Evolutionary conservation across 2,797 vertebrate species (phyloP).

Genomic region (Toxotes lorentzi): DNA sequence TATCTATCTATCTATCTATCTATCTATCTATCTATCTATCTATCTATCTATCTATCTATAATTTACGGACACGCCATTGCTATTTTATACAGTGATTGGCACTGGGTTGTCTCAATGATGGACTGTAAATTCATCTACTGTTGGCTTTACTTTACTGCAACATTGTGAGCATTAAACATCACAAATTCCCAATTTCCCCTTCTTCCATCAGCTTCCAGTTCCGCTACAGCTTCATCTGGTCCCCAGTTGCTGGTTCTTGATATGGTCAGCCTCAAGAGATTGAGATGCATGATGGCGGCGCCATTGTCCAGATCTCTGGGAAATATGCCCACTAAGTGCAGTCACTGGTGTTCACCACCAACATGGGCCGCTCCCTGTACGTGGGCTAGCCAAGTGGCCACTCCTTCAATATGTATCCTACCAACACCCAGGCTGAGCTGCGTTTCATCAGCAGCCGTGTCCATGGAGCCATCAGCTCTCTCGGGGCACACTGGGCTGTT

Average conservation of each 20-base stretch:
- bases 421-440: constrained; percentile 35
- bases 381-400: constrained; percentile 23
- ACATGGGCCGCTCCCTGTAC: constrained; percentile 25
- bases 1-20: too few relatives aligned
- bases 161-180: too few relatives aligned
- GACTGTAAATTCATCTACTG: too few relatives aligned
- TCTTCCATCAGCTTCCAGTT: constrained; percentile 48
- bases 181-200: background rate
- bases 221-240: constrained; percentile 32
- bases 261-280: rapidly evolving
- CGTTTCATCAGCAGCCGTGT: constrained; percentile 38
- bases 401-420: constrained; percentile 65
- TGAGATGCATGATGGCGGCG: constrained; percentile 25
- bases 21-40: too few relatives aligned
- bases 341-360: constrained; percentile 48
- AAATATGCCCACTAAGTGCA: constrained; percentile 31
- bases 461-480: constrained; percentile 17
- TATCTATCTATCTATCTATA: too few relatives aligned
- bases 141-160: too few relatives aligned
- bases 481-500: constrained; percentile 50
- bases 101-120: too few relatives aligned
- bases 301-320: constrained; percentile 62
- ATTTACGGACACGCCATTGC: too few relatives aligned
- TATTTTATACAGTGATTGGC: too few relatives aligned
- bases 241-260: rapidly evolving